These are phyloP conservation scores for Muraenolepis orangiensis DNA, from an alignment of 2,797 vertebrate genomes.

Conservation along the genomic window DNA sequence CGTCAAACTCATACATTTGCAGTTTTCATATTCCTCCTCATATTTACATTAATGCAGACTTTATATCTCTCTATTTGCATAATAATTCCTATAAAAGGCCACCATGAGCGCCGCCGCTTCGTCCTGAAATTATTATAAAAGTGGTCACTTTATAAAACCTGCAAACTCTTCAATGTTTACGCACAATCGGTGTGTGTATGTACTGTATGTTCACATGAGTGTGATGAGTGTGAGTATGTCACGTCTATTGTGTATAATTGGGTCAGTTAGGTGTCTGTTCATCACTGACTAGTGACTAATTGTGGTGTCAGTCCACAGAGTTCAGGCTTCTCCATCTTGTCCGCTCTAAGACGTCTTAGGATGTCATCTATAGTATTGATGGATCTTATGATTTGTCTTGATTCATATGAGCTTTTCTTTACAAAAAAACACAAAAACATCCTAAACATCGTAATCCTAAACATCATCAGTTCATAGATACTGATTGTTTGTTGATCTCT, in stretches of 20 bases:
- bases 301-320: background rate
- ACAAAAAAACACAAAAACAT: too few species aligned
- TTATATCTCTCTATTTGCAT: background rate
- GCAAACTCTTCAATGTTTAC: background rate
- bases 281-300: too few species aligned
- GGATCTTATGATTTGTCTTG: too few species aligned
- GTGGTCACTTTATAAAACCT: background rate
- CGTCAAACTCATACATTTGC: background rate
- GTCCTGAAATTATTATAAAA: background rate
- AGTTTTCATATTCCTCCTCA: background rate
- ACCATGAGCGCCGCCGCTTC: background rate
- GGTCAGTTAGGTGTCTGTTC: too few species aligned
- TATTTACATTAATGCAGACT: background rate
- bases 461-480: too few species aligned
- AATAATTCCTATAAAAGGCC: background rate
- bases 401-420: background rate
- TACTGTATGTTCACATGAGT: too few species aligned
- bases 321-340: background rate
- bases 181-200: too few species aligned
- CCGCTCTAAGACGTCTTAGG: background rate
- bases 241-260: too few species aligned
- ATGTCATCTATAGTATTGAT: background rate
- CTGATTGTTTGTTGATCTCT: slow-evolving; percentile 2
- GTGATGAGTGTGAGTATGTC: too few species aligned
- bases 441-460: too few species aligned